Evolutionary conservation across 1,140 invertebrate species (phyloP).

Genomic region (Prorops nasuta): DNA sequence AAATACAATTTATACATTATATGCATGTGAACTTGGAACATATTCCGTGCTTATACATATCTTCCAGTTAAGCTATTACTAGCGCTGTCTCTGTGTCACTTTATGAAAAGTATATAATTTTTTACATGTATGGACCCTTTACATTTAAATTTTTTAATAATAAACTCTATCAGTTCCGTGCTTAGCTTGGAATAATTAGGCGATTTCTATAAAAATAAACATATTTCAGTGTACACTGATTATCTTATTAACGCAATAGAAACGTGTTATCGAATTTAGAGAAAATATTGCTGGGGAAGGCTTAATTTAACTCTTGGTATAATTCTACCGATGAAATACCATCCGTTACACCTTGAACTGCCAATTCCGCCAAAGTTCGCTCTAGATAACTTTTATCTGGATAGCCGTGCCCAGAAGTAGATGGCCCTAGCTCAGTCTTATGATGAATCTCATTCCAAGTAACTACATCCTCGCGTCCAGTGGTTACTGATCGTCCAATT

Average conservation of each 20-base stretch:
- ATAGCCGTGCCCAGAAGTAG: constrained; percentile 67
- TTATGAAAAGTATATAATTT: no score
- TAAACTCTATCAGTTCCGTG: constrained; percentile 36
- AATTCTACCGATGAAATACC: constrained; percentile 34
- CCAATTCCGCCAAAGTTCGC: constrained; percentile 70
- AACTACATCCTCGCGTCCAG: constrained; percentile 83
- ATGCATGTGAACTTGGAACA: no score
- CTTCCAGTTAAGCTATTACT: no score
- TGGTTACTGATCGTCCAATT: constrained; percentile 82
- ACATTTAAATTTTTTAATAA: no score
- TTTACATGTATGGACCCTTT: no score
- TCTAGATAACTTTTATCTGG: constrained; percentile 76
- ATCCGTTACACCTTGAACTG: constrained; percentile 67
- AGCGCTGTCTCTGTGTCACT: no score
- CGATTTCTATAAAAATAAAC: constrained; percentile 25
- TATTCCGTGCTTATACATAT: no score
- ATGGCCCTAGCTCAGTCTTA: constrained; percentile 74
- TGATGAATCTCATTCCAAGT: constrained; percentile 91
- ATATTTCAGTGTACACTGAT: constrained; percentile 1
- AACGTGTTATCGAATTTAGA: no score
- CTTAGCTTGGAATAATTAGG: constrained; percentile 27
- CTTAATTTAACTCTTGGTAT: constrained; percentile 41
- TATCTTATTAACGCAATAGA: neutral
- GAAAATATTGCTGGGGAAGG: neutral
- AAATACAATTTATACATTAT: no score